These are phyloP conservation scores for Morinoia aosen DNA, from an alignment of 2,888 invertebrate genomes.

Conservation along the genomic window DNA sequence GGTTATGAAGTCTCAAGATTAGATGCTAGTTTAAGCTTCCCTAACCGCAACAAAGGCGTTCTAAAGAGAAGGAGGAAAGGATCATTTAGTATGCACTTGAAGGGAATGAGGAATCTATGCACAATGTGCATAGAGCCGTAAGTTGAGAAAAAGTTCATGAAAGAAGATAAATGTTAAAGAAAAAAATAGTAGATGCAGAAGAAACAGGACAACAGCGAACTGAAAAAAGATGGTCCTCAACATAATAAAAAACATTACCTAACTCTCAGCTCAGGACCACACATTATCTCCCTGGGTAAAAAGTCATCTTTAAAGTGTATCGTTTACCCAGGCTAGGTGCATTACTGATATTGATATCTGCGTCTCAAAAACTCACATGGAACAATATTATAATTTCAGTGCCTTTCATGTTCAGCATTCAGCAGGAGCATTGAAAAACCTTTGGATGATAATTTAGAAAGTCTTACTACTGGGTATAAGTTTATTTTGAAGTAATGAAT, in stretches of 20 bases:
- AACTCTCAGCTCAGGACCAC: neutral
- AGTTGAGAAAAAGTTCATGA: too few species aligned
- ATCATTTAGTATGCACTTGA: too few species aligned
- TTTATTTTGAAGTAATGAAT: neutral
- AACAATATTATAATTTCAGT: neutral
- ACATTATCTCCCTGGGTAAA: neutral
- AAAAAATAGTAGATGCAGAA: too few species aligned
- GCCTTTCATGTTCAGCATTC: neutral
- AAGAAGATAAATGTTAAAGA: too few species aligned
- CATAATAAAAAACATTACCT: neutral
- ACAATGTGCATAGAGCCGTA: too few species aligned
- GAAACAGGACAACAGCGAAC: too few species aligned
- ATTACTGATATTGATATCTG: neutral
- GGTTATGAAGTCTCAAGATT: too few species aligned
- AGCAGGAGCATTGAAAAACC: neutral
- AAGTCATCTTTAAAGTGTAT: neutral
- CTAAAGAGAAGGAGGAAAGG: too few species aligned
- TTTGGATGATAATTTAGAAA: neutral
- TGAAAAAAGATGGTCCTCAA: too few species aligned
- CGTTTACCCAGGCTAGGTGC: neutral
- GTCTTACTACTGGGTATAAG: neutral
- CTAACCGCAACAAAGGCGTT: too few species aligned
- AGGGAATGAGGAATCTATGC: too few species aligned
- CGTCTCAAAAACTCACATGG: neutral
- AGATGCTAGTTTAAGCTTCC: too few species aligned